Conservation (phyloP, 2,113 vertebrate genomes). For the Dendrocopos noguchii region DNA sequence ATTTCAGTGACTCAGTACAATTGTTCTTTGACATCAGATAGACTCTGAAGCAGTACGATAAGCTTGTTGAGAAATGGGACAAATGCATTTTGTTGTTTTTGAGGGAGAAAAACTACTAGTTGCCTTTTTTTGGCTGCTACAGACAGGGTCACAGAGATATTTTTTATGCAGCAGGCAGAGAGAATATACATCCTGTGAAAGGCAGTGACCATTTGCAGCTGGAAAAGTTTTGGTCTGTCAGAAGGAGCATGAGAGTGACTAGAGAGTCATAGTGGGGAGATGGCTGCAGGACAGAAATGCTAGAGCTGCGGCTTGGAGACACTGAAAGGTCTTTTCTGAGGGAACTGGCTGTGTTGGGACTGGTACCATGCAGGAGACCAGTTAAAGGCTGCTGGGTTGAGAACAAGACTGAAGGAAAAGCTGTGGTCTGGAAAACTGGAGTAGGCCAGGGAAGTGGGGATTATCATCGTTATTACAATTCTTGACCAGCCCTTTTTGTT, state of each 20-base stretch:
- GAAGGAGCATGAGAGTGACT: background rate
- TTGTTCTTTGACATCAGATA: background rate
- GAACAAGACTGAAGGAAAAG: background rate
- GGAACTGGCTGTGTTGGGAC: fast-evolving
- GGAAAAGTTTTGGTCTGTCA: background rate
- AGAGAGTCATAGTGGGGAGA: fast-evolving
- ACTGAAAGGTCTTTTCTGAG: background rate
- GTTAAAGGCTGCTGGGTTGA: background rate
- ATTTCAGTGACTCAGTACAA: background rate
- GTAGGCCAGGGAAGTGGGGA: background rate
- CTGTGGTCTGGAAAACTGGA: background rate
- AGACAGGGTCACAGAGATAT: background rate
- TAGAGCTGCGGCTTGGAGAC: background rate
- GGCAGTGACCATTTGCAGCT: background rate
- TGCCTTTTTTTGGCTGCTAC: background rate
- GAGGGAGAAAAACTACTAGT: background rate
- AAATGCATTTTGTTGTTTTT: background rate
- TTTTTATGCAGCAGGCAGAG: background rate
- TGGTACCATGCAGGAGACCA: background rate
- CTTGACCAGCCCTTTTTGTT: background rate
- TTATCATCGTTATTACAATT: background rate
- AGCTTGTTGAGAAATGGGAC: background rate
- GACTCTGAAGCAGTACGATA: background rate
- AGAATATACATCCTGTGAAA: background rate
- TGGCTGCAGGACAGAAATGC: background rate